phyloP scores from a whole-genome alignment of 2,888 invertebrate species.

The Adineta ricciae region DNA sequence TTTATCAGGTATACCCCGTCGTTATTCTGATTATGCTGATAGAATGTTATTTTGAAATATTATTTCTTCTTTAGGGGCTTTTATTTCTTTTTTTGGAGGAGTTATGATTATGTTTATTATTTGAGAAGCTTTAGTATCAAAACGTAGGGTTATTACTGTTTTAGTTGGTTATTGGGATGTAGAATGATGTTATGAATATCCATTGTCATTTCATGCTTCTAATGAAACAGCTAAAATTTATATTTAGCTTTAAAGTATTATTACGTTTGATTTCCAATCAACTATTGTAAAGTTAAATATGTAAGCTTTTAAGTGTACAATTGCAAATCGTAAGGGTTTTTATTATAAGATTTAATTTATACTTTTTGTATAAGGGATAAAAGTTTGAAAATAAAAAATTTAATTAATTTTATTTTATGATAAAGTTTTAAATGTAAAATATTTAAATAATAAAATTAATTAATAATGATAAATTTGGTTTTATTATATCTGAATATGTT shows the following conservation, averaged over 20 bases:
- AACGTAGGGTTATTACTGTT: constrained; percentile 36
- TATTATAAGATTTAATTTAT: not conserved
- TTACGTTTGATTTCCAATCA: not conserved
- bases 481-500: not conserved
- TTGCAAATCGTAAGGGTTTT: not conserved
- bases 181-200: constrained; percentile 38
- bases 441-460: not conserved
- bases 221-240: constrained; percentile 33
- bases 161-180: constrained; percentile 35
- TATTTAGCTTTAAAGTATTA: not conserved
- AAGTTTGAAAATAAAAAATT: not conserved
- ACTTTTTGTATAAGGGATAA: not conserved
- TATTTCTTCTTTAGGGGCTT: constrained; percentile 38
- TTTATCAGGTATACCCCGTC: constrained; percentile 61
- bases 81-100: constrained; percentile 37
- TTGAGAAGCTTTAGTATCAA: constrained; percentile 37
- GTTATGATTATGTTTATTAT: constrained; percentile 38
- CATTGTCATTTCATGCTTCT: constrained; percentile 37
- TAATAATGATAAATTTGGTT: not conserved
- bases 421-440: not conserved
- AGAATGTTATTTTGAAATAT: constrained; percentile 47
- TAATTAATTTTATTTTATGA: not conserved
- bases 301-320: not conserved
- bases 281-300: not conserved
- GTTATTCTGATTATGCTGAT: constrained; percentile 66